These are phyloP conservation scores for Taphrorychus bicolor DNA, from an alignment of 2,888 invertebrate species.

Conservation along the genomic window DNA sequence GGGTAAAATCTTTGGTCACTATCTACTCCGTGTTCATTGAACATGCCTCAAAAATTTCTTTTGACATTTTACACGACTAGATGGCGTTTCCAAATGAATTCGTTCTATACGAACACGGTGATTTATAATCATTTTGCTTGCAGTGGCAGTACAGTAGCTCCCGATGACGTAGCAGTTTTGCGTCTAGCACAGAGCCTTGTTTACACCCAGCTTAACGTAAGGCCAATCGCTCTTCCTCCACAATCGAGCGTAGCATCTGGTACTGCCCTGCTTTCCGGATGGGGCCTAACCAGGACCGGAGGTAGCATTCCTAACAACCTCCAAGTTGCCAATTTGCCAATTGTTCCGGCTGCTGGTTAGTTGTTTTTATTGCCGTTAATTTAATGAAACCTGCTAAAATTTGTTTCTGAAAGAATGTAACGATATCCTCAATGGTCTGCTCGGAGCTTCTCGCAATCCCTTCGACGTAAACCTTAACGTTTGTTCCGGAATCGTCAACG, in stretches of 20 bases:
- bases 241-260: constrained; percentile 50
- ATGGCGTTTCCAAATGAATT: too few species aligned
- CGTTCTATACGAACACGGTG: background rate
- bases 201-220: constrained; percentile 50
- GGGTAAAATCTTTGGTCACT: constrained; percentile 30
- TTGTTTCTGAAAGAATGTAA: background rate
- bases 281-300: constrained; percentile 44
- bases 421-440: background rate
- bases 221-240: constrained; percentile 55
- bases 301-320: constrained; percentile 17
- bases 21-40: background rate
- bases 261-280: constrained; percentile 58
- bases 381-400: background rate
- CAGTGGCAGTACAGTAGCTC: constrained; percentile 42
- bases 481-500: constrained; percentile 63
- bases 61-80: too few species aligned
- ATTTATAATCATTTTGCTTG: background rate
- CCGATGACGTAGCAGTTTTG: constrained; percentile 64
- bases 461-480: constrained; percentile 60
- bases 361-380: background rate
- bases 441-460: constrained; percentile 30
- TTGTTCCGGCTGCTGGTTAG: constrained; percentile 19
- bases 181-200: constrained; percentile 54
- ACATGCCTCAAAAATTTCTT: too few species aligned
- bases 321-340: constrained; percentile 24